Conservation (phyloP, 2,797 vertebrate genomes). For the Hipposideros larvatus region DNA sequence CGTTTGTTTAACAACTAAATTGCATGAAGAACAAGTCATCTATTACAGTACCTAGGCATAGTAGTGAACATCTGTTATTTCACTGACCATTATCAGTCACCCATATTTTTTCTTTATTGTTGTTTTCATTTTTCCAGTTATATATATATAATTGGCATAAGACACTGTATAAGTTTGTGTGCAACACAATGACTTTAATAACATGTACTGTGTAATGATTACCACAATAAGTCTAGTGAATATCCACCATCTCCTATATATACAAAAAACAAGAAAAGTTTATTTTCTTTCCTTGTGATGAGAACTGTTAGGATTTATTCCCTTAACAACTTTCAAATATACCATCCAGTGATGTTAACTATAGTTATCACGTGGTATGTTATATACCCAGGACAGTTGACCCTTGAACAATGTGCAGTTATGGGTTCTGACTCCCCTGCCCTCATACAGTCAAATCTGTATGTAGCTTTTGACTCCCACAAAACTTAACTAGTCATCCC, state of each 20-base stretch:
- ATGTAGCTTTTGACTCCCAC: too few relatives aligned
- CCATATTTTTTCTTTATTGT: not conserved
- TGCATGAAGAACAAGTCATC: not conserved
- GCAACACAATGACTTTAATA: not conserved
- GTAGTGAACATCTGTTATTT: not conserved
- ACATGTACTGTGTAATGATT: not conserved
- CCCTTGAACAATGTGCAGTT: too few relatives aligned
- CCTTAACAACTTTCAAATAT: not conserved
- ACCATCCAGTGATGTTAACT: not conserved
- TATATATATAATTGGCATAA: not conserved
- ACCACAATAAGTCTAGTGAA: not conserved
- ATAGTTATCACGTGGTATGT: too few relatives aligned
- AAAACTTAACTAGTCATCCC: too few relatives aligned
- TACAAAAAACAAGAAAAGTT: not conserved
- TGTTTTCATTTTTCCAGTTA: not conserved
- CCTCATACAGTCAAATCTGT: too few relatives aligned
- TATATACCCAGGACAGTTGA: too few relatives aligned
- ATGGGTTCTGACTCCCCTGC: too few relatives aligned
- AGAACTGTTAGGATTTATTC: not conserved
- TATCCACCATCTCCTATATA: not conserved
- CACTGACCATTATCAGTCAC: not conserved
- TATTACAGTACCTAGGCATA: not conserved
- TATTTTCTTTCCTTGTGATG: not conserved
- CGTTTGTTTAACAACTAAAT: not conserved
- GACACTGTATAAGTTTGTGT: not conserved